Evolutionary conservation across 2,797 vertebrate species (phyloP), one percentile per base, ranked within the genome.

Genomic region (Iguana delicatissima): DNA sequence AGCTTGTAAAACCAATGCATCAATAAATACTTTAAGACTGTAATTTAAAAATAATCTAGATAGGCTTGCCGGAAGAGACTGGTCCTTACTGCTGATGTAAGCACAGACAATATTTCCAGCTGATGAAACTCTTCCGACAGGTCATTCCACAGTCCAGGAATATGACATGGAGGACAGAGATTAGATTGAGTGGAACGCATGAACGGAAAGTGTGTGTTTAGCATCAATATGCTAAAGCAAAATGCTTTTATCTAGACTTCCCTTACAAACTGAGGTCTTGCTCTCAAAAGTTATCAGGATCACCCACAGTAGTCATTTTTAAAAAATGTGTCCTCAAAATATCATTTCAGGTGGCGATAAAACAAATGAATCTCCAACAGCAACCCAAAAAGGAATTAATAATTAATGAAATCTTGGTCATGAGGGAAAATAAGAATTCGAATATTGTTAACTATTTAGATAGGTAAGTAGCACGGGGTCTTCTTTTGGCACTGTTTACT

Each of bases 401-500:
- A 97, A 99, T 99, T 97, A 99, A 99, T 96, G 99, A 99, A 98
- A 99, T 99, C 96, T 95, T 99, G 90, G 99, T 99, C 97, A 99
- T 99, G 99, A 99, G 99, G 99, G 99, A 99, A 99, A 99, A 99
- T 98, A 99, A 99, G 96, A 99, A 99, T 97, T 98, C 98, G 67
- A 99, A 99, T 93, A 99, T 99, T 91, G 99, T 99, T 86, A 99
- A 99, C 97, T 99, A 99, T 97, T 98, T 99, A 97, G 99, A 99
- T 98, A 99, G 99, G 99, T 99, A 92, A 95, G 98, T 95, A 80
- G 32, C 89, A 10, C 22, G 10, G 74, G 81, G 6, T 80, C 1
- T 55, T 76, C 3, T 1, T 24, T 55, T 13, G 35, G 1, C 46
- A n/a, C 38, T 8, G 16, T 77, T 42, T 24, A 3, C 6, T 46